phyloP scores from a whole-genome alignment of 2,888 invertebrate species.

The Harpalus rufipes region DNA sequence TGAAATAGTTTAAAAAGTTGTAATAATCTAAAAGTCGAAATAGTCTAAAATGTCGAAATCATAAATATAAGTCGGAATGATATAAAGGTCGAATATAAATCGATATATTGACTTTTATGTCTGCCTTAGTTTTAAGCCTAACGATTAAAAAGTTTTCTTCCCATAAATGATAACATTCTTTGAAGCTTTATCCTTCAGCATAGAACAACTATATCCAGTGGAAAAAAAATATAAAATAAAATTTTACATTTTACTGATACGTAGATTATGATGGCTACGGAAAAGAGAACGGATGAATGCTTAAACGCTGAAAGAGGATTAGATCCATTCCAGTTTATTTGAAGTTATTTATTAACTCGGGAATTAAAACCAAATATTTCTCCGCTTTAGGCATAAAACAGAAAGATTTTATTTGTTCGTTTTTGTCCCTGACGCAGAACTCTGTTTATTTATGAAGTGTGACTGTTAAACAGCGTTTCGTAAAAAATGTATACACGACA shows the following conservation, averaged over 20 bases:
- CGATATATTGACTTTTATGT: too few species aligned
- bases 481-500: slow-evolving; percentile 17
- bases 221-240: too few species aligned
- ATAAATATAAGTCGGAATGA: too few species aligned
- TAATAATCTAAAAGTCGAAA: too few species aligned
- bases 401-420: slow-evolving; percentile 20
- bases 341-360: slow-evolving; percentile 20
- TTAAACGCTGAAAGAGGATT: slow-evolving; percentile 25
- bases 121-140: too few species aligned
- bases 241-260: neutral
- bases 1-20: too few species aligned
- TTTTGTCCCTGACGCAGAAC: neutral
- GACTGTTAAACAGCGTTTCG: neutral
- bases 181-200: too few species aligned
- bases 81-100: too few species aligned
- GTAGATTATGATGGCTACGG: neutral
- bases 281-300: neutral
- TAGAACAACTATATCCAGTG: too few species aligned
- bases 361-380: slow-evolving; percentile 30
- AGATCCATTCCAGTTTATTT: slow-evolving; percentile 32
- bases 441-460: slow-evolving; percentile 23
- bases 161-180: too few species aligned
- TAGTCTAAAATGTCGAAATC: too few species aligned
- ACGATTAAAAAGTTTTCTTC: too few species aligned
- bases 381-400: neutral